Evolutionary conservation across 2,113 vertebrate species (phyloP).

Genomic region (Toxotes chatareus): DNA sequence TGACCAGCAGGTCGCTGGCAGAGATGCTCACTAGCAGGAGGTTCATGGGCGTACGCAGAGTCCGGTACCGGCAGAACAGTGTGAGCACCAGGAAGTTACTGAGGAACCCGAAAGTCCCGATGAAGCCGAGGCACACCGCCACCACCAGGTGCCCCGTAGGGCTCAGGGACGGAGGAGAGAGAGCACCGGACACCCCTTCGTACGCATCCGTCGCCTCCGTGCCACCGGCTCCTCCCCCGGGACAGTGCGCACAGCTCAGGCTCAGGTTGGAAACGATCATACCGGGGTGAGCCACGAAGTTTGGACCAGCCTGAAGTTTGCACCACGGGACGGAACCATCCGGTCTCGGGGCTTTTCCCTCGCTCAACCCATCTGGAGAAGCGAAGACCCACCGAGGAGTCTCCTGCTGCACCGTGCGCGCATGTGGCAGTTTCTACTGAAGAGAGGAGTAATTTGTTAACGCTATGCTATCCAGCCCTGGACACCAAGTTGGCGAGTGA

Average conservation of each 20-base stretch:
- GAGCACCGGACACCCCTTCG: constrained; percentile 52
- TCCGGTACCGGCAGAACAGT: constrained; percentile 85
- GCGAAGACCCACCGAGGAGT: not conserved
- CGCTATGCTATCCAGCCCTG: not conserved
- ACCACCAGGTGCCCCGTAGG: constrained; percentile 84
- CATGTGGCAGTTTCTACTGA: not conserved
- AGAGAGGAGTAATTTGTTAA: not conserved
- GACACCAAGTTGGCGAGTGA: constrained; percentile 16
- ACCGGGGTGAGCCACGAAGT: constrained; percentile 50
- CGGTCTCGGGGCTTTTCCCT: constrained; percentile 8
- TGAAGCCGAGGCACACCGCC: constrained; percentile 83
- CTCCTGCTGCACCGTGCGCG: not conserved
- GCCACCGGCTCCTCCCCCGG: constrained; percentile 44
- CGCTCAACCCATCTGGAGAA: constrained; percentile 55
- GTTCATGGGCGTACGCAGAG: constrained; percentile 88
- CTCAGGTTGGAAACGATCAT: constrained; percentile 81
- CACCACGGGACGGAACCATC: constrained; percentile 39
- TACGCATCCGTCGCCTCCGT: constrained; percentile 52
- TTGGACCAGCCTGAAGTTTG: constrained; percentile 53
- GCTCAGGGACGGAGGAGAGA: constrained; percentile 62
- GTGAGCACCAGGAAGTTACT: constrained; percentile 82
- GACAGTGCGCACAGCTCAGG: constrained; percentile 72
- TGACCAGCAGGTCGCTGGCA: constrained; percentile 85
- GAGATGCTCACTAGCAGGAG: constrained; percentile 87
- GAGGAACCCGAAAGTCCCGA: constrained; percentile 83